Evolutionary conservation across 2,888 invertebrate species (phyloP).

Genomic region (Chorisops tibialis): DNA sequence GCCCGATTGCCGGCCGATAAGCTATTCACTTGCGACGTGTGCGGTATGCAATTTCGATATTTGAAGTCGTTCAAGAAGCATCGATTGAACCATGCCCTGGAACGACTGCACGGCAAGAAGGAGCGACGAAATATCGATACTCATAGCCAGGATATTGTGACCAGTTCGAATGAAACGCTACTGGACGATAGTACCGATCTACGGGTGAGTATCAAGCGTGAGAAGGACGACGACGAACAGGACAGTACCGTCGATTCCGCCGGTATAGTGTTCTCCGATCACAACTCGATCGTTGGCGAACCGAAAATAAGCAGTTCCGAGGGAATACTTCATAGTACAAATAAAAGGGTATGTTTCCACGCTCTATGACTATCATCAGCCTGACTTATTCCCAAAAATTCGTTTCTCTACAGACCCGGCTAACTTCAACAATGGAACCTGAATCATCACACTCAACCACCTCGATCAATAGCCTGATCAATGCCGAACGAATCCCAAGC

Average conservation of each 20-base stretch:
- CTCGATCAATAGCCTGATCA: constrained; percentile 53
- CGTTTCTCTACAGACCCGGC: constrained; percentile 43
- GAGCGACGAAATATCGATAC: constrained; percentile 45
- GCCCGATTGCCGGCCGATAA: constrained; percentile 84
- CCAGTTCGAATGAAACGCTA: constrained; percentile 67
- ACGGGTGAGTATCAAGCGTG: constrained; percentile 56
- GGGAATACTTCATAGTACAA: constrained; percentile 51
- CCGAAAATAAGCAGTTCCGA: constrained; percentile 49
- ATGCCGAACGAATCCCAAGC: constrained; percentile 59
- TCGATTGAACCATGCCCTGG: constrained; percentile 79
- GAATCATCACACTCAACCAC: constrained; percentile 50
- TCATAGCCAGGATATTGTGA: constrained; percentile 64
- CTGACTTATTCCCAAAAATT: background rate
- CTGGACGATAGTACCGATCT: constrained; percentile 59
- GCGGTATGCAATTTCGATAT: constrained; percentile 88
- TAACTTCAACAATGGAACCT: constrained; percentile 49
- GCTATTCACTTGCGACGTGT: constrained; percentile 85
- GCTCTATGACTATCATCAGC: background rate
- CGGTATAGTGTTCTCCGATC: constrained; percentile 52
- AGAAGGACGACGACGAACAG: constrained; percentile 59
- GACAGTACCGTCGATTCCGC: constrained; percentile 71
- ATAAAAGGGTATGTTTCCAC: constrained; percentile 48
- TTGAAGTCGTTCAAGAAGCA: constrained; percentile 88
- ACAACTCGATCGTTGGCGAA: constrained; percentile 52
- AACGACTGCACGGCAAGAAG: constrained; percentile 73